Evolutionary conservation across 2,797 vertebrate genomes (phyloP), one percentile per base, ranked within the genome.

Genomic region (Salmo trutta): DNA sequence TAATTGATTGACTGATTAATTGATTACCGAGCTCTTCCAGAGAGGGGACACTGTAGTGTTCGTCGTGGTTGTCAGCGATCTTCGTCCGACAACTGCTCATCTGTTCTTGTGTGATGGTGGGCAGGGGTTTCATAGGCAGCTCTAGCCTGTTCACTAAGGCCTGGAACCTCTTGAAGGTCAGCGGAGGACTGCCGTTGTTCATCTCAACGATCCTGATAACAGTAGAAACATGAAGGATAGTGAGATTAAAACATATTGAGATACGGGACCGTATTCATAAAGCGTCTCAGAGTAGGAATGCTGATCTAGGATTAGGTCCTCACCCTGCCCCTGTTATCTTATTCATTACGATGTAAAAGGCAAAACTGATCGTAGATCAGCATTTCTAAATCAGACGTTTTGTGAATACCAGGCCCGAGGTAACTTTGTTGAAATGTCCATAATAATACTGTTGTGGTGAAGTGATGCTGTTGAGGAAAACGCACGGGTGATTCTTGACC

Each of bases 121-220:
- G 91, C 86, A 96, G 92, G 0, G 98, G 97, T 88, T 96, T 96
- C 90, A 92, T 94, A 19, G 97, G 97, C 75, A 97, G 94, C 87
- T 97, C 98, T 93, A 99, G 95, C 17, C 96, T 93, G 88, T 95
- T 97, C 82, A 99, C 96, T 75, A 99, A 97, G 84, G 96, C 93
- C 89, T 99, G 97, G 86, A 99, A 99, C 33, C 97, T 95, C 91
- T 99, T 99, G 90, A 99, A 99, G 76, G 98, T 99, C 79, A 99
- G 95, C 0, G 98, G 98, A 15, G 97, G 95, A 79, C 95, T 96
- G 93, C 96, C 96, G 85, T 96, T 98, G 78, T 99, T 99, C 91
- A 96, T 94, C 86, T 99, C 97, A 21, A 99, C 97, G 88, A 99
- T 96, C 93, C 98, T 99, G 92, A 47, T 84, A 29, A 27, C 56